Evolutionary conservation across 2,888 invertebrate genomes (phyloP), one percentile per base, ranked within the genome.

Genomic region (Eupithecia centaureata): DNA sequence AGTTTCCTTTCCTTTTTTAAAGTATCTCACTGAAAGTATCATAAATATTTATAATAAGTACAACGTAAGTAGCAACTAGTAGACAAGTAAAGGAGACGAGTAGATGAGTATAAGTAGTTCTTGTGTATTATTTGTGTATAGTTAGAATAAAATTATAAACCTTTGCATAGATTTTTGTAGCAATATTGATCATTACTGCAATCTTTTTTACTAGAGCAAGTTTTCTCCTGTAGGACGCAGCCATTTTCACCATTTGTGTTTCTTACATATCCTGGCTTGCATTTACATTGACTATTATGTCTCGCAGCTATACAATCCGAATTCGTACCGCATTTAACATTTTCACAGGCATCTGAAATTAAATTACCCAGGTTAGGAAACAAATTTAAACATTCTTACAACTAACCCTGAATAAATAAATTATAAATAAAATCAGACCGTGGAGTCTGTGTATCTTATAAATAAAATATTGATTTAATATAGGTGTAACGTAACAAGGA

Each of bases 151-250:
- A 22, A 57, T 32, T 32, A 5, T 5, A 74, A 94, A 97, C 97
- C 96, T 94, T 96, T 96, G 86, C 98, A 98, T 70, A 95, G 90
- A 77, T 95, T 95, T 77, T 95, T 96, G 80, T 97, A 96, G 80
- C 98, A 98, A 82, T 97, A 97, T 54, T 96, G 96, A 81, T 96
- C 96, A 66, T 94, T 89, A 54, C 95, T 95, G 85, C 98, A 98
- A 78, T 97, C 96, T 27, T 94, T 88, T 79, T 95, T 96, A 69
- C 95, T 92, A 68, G 91, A 93, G 83, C 98, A 98, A 66, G 95
- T 93, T 65, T 95, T 94, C 81, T 97, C 95, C 84, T 95, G 95
- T 30, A 96, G 96, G 80, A 94, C 94, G 83, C 98, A 98, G 54
- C 97, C 98, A 72, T 91, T 93, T 58, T 95, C 89, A 86, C 96